Evolutionary conservation across 2,888 invertebrate species (phyloP), one percentile per base, ranked within the genome.

Genomic region (Drosophila merina): DNA sequence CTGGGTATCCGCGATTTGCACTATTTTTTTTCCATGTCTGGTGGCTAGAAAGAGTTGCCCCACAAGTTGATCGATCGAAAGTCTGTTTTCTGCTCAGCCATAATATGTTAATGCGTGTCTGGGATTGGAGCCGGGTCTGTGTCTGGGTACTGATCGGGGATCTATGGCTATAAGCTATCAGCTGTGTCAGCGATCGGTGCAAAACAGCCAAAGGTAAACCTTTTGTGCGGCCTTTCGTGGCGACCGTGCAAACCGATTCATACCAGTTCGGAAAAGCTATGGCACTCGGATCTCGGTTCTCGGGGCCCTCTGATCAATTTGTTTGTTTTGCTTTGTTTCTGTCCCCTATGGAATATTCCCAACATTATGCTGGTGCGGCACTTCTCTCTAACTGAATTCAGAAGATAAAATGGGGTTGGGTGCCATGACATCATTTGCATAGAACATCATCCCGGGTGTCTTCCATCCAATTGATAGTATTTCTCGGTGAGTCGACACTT

Each of bases 391-490:
- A 20, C 36, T 31, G 36, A 56, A 47, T 31, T 7, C 56, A 59
- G 47, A 40, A 6, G 50, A 40, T 50, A 31, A 25, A 20, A 26
- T 14, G 57, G 36, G 47, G 12, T n/a, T 25, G 40, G 40, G 40
- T 66, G 71, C 20, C 51, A 77, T 84, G 86, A 84, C 76, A 86
- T 84, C 87, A 85, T 76, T 87, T 81, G 64, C 69, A 55, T 52
- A 30, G 54, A 36, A 42, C 48, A 38, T 30, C 48, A 38, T 30
- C 30, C 62, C 33, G 50, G 50, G 8, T 44, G 44, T 57, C 63
- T 62, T 54, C 44, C 14, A 40, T 31, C 47, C 47, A 66, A 69
- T 64, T 74, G 59, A 28, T 49, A 47, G 38, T 56, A 50, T 50
- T 66, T 50, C 48, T 42, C 51, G 51, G 56, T 56, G 63, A 67